A percentile compares a stretch with the other conserved stretches of the same genome.
These are phyloP conservation scores for Pterobdella sp. DNA, from an alignment of 2,888 invertebrate species.

Conservation along the genomic window DNA sequence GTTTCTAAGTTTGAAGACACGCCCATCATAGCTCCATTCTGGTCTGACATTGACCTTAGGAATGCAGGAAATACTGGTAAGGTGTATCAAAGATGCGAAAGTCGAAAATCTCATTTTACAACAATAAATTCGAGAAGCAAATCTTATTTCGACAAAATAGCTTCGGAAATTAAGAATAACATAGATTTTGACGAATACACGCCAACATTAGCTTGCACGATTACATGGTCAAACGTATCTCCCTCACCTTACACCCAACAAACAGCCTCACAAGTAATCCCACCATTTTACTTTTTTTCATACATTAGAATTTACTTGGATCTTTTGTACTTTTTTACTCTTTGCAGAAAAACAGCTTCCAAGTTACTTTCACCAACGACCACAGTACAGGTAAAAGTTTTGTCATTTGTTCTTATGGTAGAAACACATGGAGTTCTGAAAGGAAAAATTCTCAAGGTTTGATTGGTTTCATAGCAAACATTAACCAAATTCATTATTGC, in stretches of 20 bases:
- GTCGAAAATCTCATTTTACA: conserved; percentile 12
- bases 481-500: not conserved
- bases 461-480: no score
- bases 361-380: conserved; percentile 23
- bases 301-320: not conserved
- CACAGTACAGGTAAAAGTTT: conserved; percentile 22
- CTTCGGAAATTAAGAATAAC: not conserved
- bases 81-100: conserved; percentile 14
- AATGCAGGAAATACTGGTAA: not conserved
- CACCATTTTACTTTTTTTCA: not conserved
- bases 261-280: not conserved
- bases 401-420: conserved; percentile 21
- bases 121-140: not conserved
- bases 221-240: conserved; percentile 29
- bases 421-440: conserved; percentile 14
- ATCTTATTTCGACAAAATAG: conserved; percentile 13
- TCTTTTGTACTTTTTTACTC: not conserved
- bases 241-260: conserved; percentile 19
- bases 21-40: conserved; percentile 30
- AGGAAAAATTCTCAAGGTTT: conserved; percentile 27
- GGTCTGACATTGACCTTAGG: conserved; percentile 27
- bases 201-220: conserved; percentile 24
- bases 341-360: conserved; percentile 25
- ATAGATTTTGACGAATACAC: conserved; percentile 18
- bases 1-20: not conserved